A percentile compares a stretch with the other conserved stretches of the same genome.
Evolutionary conservation across 1,140 invertebrate species (phyloP).

Genomic region (Drosophila ficusphila): DNA sequence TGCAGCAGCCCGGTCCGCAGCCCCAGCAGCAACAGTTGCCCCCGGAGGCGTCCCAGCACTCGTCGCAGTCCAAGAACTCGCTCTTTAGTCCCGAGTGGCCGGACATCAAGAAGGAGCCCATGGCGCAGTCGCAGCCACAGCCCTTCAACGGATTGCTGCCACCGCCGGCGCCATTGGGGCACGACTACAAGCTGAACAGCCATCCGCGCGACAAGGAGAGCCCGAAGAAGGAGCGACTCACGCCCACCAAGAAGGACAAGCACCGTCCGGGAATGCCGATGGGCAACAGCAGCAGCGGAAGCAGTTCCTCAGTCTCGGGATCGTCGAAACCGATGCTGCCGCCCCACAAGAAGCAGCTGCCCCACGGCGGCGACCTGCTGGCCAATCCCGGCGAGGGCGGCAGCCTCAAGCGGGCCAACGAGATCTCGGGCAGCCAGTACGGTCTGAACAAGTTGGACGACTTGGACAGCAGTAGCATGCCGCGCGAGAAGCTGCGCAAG

Average conservation of each 20-base stretch:
- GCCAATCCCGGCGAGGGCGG: constrained; percentile 41
- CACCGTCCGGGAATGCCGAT: constrained; percentile 48
- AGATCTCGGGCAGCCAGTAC: constrained; percentile 54
- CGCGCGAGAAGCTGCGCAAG: constrained; percentile 75
- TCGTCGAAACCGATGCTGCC: constrained; percentile 55
- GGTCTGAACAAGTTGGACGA: constrained; percentile 65
- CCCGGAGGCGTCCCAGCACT: constrained; percentile 8
- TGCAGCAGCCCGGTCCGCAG: constrained; percentile 49
- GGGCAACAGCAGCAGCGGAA: constrained; percentile 11
- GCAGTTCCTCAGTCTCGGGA: constrained; percentile 15
- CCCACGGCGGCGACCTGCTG: constrained; percentile 31
- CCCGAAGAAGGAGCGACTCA: constrained; percentile 68
- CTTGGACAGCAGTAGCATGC: constrained; percentile 50
- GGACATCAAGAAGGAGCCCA: constrained; percentile 65
- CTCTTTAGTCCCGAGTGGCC: constrained; percentile 81
- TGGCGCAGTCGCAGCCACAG: constrained; percentile 6
- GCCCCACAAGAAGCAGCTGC: constrained; percentile 51
- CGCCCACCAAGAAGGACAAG: constrained; percentile 74
- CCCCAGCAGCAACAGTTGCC: constrained; percentile 30
- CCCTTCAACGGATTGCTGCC: constrained; percentile 66
- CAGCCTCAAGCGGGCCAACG: constrained; percentile 71
- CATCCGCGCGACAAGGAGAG: constrained; percentile 67
- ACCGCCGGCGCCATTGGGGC: constrained; percentile 45
- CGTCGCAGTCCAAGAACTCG: constrained; percentile 59
- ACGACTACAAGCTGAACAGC: constrained; percentile 69